Evolutionary conservation across 2,888 invertebrate species (phyloP).

Genomic region (Lithodes maja): DNA sequence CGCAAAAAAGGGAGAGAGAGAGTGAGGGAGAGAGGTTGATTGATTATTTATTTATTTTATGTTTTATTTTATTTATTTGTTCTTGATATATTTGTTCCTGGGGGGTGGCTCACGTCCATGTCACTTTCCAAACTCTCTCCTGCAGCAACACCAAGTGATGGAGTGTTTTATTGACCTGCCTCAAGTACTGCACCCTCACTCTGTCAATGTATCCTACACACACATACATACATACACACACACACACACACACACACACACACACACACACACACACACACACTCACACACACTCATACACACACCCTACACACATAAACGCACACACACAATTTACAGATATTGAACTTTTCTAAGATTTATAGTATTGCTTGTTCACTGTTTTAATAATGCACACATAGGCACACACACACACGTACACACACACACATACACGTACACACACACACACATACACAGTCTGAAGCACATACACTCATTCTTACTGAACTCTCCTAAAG

Average conservation of each 20-base stretch:
- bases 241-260: constrained; percentile 21
- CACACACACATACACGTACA: background rate
- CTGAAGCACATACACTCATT: background rate
- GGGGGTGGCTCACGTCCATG: too few species aligned
- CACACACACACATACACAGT: constrained; percentile 9
- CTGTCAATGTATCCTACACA: background rate
- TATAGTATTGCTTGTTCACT: background rate
- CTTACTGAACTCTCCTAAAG: too few species aligned
- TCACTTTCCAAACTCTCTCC: too few species aligned
- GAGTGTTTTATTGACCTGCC: too few species aligned
- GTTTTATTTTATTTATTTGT: too few species aligned
- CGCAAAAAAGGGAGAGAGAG: background rate
- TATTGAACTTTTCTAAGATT: too few species aligned
- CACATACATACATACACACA: background rate
- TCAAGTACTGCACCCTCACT: background rate
- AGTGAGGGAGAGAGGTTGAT: background rate
- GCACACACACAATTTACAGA: background rate
- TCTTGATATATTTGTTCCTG: too few species aligned
- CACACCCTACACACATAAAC: constrained; percentile 12
- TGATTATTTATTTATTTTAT: background rate
- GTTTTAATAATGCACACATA: background rate
- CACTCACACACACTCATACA: constrained; percentile 1
- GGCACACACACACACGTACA: constrained; percentile 30
- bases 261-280: constrained; percentile 36
- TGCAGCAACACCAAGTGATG: too few species aligned